These are phyloP conservation scores for Neodiprion lecontei DNA, from an alignment of 1,140 invertebrate species.

Conservation along the genomic window DNA sequence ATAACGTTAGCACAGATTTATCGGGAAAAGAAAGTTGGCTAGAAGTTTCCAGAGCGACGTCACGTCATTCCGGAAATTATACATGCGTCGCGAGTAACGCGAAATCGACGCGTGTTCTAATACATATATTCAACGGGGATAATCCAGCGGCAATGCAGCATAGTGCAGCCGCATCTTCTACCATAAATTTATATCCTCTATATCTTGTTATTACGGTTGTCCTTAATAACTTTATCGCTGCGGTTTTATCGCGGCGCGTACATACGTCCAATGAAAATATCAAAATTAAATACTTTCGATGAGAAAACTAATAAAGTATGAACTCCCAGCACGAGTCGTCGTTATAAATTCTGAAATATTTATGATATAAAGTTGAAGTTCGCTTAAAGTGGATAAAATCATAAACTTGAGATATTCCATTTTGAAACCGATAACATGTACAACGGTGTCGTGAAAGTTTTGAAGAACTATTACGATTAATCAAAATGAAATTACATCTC, in stretches of 20 bases:
- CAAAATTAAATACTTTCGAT: background rate
- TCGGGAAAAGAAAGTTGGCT: constrained; percentile 67
- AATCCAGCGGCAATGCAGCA: constrained; percentile 68
- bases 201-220: background rate
- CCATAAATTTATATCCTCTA: background rate
- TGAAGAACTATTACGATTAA: too few relatives aligned
- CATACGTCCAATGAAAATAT: background rate
- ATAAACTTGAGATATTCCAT: too few relatives aligned
- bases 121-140: constrained; percentile 85
- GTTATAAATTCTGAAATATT: too few relatives aligned
- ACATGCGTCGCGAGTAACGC: constrained; percentile 87
- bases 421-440: too few relatives aligned
- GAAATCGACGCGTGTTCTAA: constrained; percentile 80
- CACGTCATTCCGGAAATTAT: constrained; percentile 85
- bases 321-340: too few relatives aligned
- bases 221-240: background rate
- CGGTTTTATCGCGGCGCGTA: background rate
- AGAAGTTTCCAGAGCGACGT: constrained; percentile 71
- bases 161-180: constrained; percentile 48
- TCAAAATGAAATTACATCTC: too few relatives aligned
- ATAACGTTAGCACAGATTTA: constrained; percentile 80
- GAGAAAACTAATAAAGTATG: background rate
- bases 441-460: too few relatives aligned
- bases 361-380: too few relatives aligned
- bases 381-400: too few relatives aligned